Evolutionary conservation across 2,888 invertebrate species (phyloP).

Genomic region (Rotaria sp.): DNA sequence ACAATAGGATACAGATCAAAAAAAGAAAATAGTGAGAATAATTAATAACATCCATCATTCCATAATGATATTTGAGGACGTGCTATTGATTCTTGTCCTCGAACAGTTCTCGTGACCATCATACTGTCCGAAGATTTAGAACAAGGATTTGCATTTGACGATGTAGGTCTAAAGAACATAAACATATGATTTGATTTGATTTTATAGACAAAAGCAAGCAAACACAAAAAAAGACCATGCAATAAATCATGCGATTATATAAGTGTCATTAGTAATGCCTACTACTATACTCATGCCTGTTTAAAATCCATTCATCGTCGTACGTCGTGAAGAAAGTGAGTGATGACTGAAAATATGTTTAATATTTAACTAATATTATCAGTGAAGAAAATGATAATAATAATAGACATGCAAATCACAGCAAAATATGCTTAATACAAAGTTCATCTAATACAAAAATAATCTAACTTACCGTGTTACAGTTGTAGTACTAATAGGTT

Average conservation of each 20-base stretch:
- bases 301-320: background rate
- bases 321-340: conserved; percentile 7
- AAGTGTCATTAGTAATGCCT: background rate
- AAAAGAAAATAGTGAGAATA: background rate
- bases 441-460: background rate
- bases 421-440: background rate
- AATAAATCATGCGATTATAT: background rate
- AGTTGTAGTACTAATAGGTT: background rate
- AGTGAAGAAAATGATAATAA: background rate
- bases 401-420: background rate
- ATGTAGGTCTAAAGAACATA: background rate
- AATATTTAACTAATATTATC: background rate
- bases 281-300: background rate
- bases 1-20: background rate
- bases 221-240: background rate
- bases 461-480: background rate
- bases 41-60: conserved; percentile 27
- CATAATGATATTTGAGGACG: background rate
- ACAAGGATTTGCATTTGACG: background rate
- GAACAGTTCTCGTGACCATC: background rate
- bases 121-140: background rate
- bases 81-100: background rate
- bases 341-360: conserved; percentile 28
- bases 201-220: too few relatives aligned
- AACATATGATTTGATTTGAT: background rate